phyloP scores from a whole-genome alignment of 2,888 invertebrate genomes.

The Leptothorax acervorum region DNA sequence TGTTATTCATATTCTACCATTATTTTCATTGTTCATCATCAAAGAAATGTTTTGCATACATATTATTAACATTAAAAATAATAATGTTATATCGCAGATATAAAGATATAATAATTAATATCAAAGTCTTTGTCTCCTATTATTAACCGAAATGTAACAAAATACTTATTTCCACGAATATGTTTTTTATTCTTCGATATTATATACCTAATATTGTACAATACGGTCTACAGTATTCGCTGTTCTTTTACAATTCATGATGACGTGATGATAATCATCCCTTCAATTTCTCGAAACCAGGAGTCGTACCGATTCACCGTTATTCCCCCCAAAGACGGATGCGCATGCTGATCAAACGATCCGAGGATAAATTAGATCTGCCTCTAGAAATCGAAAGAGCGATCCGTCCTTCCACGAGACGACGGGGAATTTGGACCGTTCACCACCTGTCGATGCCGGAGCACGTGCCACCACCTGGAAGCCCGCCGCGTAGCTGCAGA shows the following conservation, averaged over 20 bases:
- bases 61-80: background rate
- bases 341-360: slow-evolving; percentile 29
- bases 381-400: slow-evolving; percentile 48
- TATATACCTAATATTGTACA: background rate
- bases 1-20: background rate
- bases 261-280: slow-evolving; percentile 20
- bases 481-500: slow-evolving; percentile 34
- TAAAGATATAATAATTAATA: slow-evolving; percentile 3
- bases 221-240: background rate
- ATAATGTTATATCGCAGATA: background rate
- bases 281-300: background rate
- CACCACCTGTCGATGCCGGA: slow-evolving; percentile 81
- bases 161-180: background rate
- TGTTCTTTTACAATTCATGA: slow-evolving; percentile 3
- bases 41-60: background rate
- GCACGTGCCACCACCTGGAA: slow-evolving; percentile 83
- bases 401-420: slow-evolving; percentile 67
- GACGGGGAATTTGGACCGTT: slow-evolving; percentile 73
- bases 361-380: slow-evolving; percentile 54
- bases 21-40: background rate
- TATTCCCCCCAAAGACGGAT: slow-evolving; percentile 7
- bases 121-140: background rate
- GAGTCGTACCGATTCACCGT: slow-evolving; percentile 23
- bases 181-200: background rate
- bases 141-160: background rate